A percentile compares a stretch with the other conserved stretches of the same genome.
phyloP scores from a whole-genome alignment of 2,113 vertebrate species.

The Mirounga angustirostris region DNA sequence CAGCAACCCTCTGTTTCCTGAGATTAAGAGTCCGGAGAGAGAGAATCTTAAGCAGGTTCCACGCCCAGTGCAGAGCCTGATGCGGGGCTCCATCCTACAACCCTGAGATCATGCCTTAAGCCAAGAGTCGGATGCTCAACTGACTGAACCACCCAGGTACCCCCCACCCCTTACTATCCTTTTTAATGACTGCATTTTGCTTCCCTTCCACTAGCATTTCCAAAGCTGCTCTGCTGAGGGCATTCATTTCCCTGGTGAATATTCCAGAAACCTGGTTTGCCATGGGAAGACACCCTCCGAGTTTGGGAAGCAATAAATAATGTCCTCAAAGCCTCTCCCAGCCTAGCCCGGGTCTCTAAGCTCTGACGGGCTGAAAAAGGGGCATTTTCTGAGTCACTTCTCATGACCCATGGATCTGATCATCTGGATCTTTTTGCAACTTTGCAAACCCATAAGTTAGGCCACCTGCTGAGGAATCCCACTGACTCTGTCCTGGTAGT shows the following conservation, averaged over 20 bases:
- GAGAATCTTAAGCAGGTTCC: not conserved
- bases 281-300: not conserved
- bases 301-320: fast-evolving
- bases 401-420: not conserved
- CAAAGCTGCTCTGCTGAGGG: not conserved
- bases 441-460: not conserved
- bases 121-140: not conserved
- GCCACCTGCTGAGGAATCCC: not conserved
- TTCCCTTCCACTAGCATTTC: not conserved
- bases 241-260: not conserved
- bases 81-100: not conserved
- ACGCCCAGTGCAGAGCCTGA: not conserved
- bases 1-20: too few species aligned
- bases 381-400: not conserved
- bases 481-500: fast-evolving
- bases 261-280: not conserved
- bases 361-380: not conserved
- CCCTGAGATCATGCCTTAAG: not conserved
- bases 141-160: not conserved
- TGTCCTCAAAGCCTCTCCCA: not conserved
- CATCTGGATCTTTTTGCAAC: not conserved
- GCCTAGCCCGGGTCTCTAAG: not conserved
- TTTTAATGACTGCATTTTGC: not conserved
- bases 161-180: too few species aligned
- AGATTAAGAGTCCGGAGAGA: not conserved